Evolutionary conservation across 2,888 invertebrate genomes (phyloP), one percentile per base, ranked within the genome.

Genomic region (Lacanobia oleracea): DNA sequence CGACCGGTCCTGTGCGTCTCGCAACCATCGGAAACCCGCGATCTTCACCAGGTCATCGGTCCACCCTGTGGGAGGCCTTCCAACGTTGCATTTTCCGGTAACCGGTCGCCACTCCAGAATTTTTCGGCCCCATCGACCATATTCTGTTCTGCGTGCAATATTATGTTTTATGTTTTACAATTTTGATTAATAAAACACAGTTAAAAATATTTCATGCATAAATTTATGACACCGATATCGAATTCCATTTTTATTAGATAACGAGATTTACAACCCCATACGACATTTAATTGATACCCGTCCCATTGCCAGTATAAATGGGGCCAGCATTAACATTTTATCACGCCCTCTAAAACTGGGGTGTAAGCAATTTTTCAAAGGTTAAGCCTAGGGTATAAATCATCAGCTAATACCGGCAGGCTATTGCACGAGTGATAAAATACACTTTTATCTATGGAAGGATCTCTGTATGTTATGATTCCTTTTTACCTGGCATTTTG

Each of bases 301-400:
- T 56, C 62, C 40, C 65, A 61, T 59, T 60, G 61, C 45, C 57
- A 33, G 23, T 51, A 67, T 80, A 79, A 83, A 83, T 53, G 81
- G 67, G 53, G 62, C 37, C 45, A 64, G 65, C 66, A 81, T 86
- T 83, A 85, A 75, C 66, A 70, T 87, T 83, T 77, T 87, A 82
- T 83, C 81, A 72, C 72, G 48, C 67, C 67, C 64, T 67, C 53
- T 73, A 85, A 77, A 86, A 75, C 62, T 50, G 61, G 61, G 75
- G 71, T 81, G 81, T 77, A 77, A 84, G 88, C 85, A 83, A 86
- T 87, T 83, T 83, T 86, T 84, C 77, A 70, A 60, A 69, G 80
- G 86, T 75, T 87, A 77, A 81, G 77, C 80, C 70, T 77, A 64
- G 67, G 71, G 37, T 48, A 86, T 86, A 86, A 81, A 87, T 86